Conservation (phyloP, 2,888 invertebrate genomes). For the Leptinotarsa tumamoca region DNA sequence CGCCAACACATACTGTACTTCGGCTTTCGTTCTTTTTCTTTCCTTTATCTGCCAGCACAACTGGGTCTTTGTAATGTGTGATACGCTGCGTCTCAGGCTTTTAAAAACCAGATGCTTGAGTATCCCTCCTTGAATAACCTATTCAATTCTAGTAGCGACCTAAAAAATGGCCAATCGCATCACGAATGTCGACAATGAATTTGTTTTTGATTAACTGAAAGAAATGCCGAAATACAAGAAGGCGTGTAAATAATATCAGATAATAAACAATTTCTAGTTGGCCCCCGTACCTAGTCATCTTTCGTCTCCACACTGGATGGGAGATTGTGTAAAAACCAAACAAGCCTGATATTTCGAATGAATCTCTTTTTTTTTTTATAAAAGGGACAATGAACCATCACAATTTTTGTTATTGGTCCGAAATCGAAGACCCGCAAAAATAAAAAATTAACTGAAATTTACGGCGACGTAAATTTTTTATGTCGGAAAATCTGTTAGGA, state of each 20-base stretch:
- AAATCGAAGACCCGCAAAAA: too few species aligned
- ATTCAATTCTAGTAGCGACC: constrained; percentile 33
- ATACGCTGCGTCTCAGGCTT: constrained; percentile 28
- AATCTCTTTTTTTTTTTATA: too few species aligned
- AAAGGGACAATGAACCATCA: too few species aligned
- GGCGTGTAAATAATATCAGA: background rate
- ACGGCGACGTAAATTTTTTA: too few species aligned
- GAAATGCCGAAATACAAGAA: background rate
- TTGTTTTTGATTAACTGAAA: constrained; percentile 17
- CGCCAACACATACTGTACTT: constrained; percentile 33
- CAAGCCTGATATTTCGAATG: too few species aligned
- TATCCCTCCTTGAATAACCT: constrained; percentile 13
- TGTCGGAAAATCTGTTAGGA: too few species aligned
- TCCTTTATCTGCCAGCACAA: constrained; percentile 31
- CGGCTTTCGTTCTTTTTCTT: constrained; percentile 22
- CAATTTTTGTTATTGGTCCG: too few species aligned
- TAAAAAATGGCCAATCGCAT: constrained; percentile 20
- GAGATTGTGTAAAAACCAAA: too few species aligned
- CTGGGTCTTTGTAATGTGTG: constrained; percentile 29
- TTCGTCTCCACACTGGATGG: too few species aligned
- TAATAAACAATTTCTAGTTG: background rate
- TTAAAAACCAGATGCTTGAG: constrained; percentile 34
- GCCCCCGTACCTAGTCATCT: too few species aligned
- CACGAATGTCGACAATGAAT: constrained; percentile 7
- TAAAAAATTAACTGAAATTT: too few species aligned